Evolutionary conservation across 2,113 vertebrate genomes (phyloP), one percentile per base, ranked within the genome.

Genomic region (Pelodiscus sinensis): DNA sequence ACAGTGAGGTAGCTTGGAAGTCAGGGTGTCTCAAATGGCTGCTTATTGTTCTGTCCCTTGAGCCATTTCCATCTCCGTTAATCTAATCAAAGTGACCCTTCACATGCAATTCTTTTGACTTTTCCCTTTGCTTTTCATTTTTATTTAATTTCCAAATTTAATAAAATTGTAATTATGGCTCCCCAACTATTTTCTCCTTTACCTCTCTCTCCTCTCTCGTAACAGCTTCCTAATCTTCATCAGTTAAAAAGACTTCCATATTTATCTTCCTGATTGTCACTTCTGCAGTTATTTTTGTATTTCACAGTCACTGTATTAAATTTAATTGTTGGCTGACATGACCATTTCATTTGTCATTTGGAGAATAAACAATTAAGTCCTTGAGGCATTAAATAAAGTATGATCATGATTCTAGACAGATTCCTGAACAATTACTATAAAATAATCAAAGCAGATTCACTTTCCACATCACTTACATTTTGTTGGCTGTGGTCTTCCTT

Each of bases 61-160:
- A 90, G 65, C 13, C 82, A 86, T 52, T 88, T 91, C 44, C 25
- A 80, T 75, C 58, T 93, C 84, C 85, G 31, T 65, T 91, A 93
- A 85, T 89, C 58, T 92, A 78, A 75, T 29, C 73, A 51, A 92
- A 92, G 18, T 35, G 58, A 38, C 60, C 79, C 82, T 94, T 95
- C 80, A 90, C 78, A 96, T 85, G 65, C 24, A 82, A n/a, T 84
- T 90, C 13, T 92, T 97, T 86, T 84, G 44, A 82, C 6, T 95
- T 81, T 95, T 84, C 78, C 90, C 52, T 60, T 51, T 90, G 18
- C 7, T 92, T 94, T 97, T 90, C 56, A 82, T 44, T 95, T 96
- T 91, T 90, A 90, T 95, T 89, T 88, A 93, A 93, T 81, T 91
- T 80, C 13, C 31, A 92, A 87, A 50, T 31, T 56, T 95, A 93